Base-by-base conservation (phyloP, 2,888 invertebrate genomes). In the Tachina grossa region DNA sequence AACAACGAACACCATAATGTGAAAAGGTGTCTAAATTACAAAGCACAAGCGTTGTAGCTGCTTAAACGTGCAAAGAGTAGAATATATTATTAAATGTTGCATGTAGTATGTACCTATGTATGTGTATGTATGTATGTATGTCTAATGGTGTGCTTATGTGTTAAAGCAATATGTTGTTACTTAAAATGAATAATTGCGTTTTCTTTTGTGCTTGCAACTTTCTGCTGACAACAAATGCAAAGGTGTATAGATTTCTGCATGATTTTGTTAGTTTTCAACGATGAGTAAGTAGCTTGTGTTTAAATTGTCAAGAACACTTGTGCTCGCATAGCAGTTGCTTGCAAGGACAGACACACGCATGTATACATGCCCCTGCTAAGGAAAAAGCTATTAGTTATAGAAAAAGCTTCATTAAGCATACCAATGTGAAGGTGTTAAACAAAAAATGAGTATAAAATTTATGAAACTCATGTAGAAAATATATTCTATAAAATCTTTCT, bases 141-240 rank as follows among this genome's bases (percentile, higher is more conserved):
- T 53, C 43, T 74, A 75, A 81, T 77, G 49, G 81, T 74, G 80
- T 78, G 77, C 81, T 84, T 81, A 77, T 78, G 63, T 83, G 77
- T 81, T 78, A 57, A 84, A 69, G 83, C 83, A 84, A 83, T 81
- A 81, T 80, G 77, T 74, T 81, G 69, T 86, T 83, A 80, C 55
- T 75, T 68, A 71, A 53, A 85, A 85, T 85, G 79, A 85, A 83
- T 85, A 85, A 85, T 85, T 85, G 79, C 57, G 4, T 47, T 68
- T 68, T 72, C 49, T 74, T 10, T 53, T 51, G 14, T 53, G n/a
- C 59, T n/a, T 63, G 3, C 14, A n/a, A 63, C 10, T 71, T 71
- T 53, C 39, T 65, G 66, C 57, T 55, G 22, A 66, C 80, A 81
- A 55, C 45, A 66, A 74, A 59, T 74, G 41, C 66, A 59, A 41